Percentiles rank a stretch among this genome's conserved stretches.
Conservation (phyloP, 2,113 vertebrate genomes). For the Austrofundulus limnaeus region DNA sequence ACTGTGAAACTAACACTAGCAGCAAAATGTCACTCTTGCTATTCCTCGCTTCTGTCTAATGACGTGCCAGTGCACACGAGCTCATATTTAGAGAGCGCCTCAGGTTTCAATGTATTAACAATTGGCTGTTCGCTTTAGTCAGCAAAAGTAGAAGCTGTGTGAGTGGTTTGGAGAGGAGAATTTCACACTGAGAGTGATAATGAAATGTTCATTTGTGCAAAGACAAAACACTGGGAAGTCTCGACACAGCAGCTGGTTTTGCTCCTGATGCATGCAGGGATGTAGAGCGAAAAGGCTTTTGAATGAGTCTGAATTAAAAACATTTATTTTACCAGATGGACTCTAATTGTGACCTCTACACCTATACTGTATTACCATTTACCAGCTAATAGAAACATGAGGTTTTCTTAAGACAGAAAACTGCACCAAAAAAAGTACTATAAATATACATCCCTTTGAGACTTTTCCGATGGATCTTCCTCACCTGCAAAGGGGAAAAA, state of each 20-base stretch:
- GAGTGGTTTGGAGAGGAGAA: background rate
- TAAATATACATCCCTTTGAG: slow-evolving; percentile 19
- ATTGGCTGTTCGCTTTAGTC: slow-evolving; percentile 5
- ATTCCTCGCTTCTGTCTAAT: background rate
- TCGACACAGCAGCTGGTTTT: slow-evolving; percentile 4
- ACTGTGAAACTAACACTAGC: background rate
- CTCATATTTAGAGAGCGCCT: background rate
- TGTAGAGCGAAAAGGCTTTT: background rate
- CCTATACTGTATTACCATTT: background rate
- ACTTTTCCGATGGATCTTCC: slow-evolving; percentile 3
- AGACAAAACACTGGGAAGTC: slow-evolving; percentile 15
- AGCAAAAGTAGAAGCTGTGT: slow-evolving; percentile 1
- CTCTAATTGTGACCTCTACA: background rate
- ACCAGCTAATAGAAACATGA: background rate
- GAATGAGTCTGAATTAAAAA: slow-evolving; percentile 7
- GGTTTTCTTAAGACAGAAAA: background rate
- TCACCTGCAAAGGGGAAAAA: slow-evolving; percentile 1
- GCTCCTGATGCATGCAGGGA: slow-evolving; percentile 4
- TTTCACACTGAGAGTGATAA: slow-evolving; percentile 43
- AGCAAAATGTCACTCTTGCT: background rate
- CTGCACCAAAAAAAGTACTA: background rate
- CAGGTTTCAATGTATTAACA: background rate
- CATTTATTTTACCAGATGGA: too few species aligned
- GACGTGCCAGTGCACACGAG: background rate
- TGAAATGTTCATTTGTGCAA: slow-evolving; percentile 37